Base-by-base conservation (phyloP, 2,113 vertebrate species). In the Lontra canadensis region DNA sequence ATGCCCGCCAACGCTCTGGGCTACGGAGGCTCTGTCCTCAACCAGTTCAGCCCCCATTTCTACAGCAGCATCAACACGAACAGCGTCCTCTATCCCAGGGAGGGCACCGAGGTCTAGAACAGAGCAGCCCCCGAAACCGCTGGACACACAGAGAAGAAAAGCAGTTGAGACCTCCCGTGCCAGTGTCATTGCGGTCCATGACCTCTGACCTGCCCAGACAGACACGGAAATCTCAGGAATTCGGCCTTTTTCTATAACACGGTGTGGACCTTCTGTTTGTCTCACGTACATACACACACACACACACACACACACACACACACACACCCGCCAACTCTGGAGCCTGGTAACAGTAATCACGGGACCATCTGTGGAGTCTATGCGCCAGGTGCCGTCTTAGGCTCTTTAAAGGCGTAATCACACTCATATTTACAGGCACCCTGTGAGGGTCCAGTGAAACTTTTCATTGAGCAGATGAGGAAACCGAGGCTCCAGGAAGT, bases 21-120 rank as follows among this genome's bases (percentile, higher is more conserved):
- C 82, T 99, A 99, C 59, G 98, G 98, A 6, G 99, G 99, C 82
- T 98, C 99, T 0, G 99, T 99, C 96, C 99, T 99, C 90, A 99
- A 99, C 98, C 99, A 99, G 97, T 99, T 99, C 96, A 99, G 98
- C 96, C 98, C 99, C 47, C 99, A 99, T 97, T 99, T 99, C 98
- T 99, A 99, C 98, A 99, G 99, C 96, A 98, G 98, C 87, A 94
- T 99, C 61, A 97, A 99, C 47, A 97, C 99, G 86, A 99, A 99
- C 97, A 99, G 99, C 3, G 94, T 98, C 0, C 98, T 99, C 26
- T 99, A 99, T 94, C 98, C 99, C 81, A 99, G 99, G 82, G 99
- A 99, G 96, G 99, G 99, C 87, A 99, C 99, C 21, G 99, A 99
- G 93, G 99, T 99, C 97, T 99, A 99, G 95, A 13, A 44, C 18